These are phyloP conservation scores for Neopelma chrysocephalum DNA, from an alignment of 2,797 vertebrate genomes.

Conservation along the genomic window DNA sequence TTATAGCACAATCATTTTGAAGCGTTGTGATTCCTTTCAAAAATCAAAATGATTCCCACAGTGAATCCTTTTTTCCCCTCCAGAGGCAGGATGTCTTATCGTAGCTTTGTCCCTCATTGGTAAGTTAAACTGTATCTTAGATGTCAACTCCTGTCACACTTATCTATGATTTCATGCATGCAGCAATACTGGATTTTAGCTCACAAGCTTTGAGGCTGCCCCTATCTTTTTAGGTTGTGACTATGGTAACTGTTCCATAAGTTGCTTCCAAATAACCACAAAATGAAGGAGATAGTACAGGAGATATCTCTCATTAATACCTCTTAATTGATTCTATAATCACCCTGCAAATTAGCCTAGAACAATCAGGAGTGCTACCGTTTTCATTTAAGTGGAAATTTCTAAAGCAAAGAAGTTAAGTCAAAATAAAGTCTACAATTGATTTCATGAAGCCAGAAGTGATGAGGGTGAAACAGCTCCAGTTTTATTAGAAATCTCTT, in stretches of 20 bases:
- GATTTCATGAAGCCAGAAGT: neutral
- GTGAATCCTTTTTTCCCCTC: neutral
- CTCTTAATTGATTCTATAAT: neutral
- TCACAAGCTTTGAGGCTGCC: neutral
- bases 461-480: neutral
- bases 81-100: conserved; percentile 36
- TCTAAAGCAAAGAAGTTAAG: neutral
- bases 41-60: conserved; percentile 21
- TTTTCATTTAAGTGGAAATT: neutral
- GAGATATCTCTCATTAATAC: neutral
- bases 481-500: neutral
- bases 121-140: conserved; percentile 49
- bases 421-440: neutral
- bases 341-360: neutral
- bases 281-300: neutral
- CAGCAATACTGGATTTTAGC: conserved; percentile 2
- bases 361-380: neutral
- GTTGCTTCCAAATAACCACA: neutral
- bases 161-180: conserved; percentile 57
- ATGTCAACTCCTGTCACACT: conserved; percentile 55
- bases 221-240: neutral
- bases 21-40: neutral
- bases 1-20: neutral
- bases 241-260: conserved; percentile 5
- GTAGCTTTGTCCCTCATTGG: conserved; percentile 1